phyloP scores from a whole-genome alignment of 2,797 vertebrate species.

The Coracias cyanogaster region DNA sequence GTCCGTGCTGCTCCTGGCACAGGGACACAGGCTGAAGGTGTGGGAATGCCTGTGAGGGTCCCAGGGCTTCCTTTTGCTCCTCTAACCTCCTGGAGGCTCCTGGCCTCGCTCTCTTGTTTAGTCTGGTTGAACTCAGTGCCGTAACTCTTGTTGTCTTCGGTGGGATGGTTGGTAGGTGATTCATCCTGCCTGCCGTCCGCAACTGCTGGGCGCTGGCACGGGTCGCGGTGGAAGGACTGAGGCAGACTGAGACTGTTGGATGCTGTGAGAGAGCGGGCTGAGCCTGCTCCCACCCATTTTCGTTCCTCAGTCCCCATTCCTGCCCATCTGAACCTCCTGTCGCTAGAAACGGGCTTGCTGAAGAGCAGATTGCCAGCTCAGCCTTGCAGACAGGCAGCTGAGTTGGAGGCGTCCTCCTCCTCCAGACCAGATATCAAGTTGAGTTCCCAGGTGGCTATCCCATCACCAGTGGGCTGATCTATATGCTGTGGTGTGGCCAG shows the following conservation, averaged over 20 bases:
- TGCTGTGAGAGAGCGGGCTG: accelerated
- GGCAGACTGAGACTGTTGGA: neutral
- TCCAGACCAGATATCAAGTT: neutral
- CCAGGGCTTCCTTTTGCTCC: neutral
- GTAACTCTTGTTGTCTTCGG: neutral
- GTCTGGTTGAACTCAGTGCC: neutral
- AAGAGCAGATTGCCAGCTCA: neutral
- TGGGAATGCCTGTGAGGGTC: neutral
- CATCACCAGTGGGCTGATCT: accelerated
- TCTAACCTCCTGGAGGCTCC: neutral
- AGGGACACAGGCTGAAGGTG: neutral
- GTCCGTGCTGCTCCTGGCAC: neutral
- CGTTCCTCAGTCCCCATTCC: neutral
- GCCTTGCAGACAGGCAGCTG: neutral
- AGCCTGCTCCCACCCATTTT: neutral
- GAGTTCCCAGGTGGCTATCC: neutral
- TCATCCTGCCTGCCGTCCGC: neutral
- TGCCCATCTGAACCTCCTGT: neutral
- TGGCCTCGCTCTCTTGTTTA: neutral
- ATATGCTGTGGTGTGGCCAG: neutral
- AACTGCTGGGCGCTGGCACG: neutral
- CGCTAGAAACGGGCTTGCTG: accelerated
- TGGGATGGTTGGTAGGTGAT: conserved; percentile 13
- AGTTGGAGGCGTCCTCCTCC: neutral
- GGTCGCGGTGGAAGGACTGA: neutral